Evolutionary conservation across 2,113 vertebrate species (phyloP), one percentile per base, ranked within the genome.

Genomic region (Datnioides undecimradiatus): DNA sequence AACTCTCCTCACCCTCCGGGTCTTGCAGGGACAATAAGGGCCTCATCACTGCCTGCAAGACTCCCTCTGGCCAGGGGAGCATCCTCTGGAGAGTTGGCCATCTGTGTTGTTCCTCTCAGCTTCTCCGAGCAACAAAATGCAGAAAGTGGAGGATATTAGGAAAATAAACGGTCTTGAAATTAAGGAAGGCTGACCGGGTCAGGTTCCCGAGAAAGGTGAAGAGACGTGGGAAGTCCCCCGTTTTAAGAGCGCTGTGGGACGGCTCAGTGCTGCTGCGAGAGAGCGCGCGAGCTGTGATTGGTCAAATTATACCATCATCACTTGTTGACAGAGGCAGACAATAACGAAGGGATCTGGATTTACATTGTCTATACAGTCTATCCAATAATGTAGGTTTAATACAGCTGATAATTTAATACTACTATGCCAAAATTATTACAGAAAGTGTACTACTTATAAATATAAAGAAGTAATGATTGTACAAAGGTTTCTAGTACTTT

Each of bases 321-420:
- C 79, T 65, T 88, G 93, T 93, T 93, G 85, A 27, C 31, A 87
- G 76, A 87, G 89, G 89, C 88, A 93, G 91, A 92, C n/a, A 6
- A 21, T 14, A 48, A 14, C 0, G 8, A 77, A 34, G 14, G 0
- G 16, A 19, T 5, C 17, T 45, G 16, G 17, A 48, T n/a, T 34
- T 49, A 25, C 11, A 33, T 27, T 0, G 10, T 57, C 4, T n/a
- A 1, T 21, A n/a, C n/a, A n/a, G n/a, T n/a, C n/a, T n/a, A n/a
- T 8, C 1, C 21, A 14, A 40, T 5, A 7, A 16, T 25, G 2
- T n/a, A 52, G 33, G 3, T 36, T 46, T 46, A 34, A 66, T 27
- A 36, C 8, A 27, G 4, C 34, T 23, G 7, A 13, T 4, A 36
- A 8, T 65, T 21, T 55, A 33, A 75, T 25, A 23, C 2, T 51